Conservation (phyloP, 2,888 invertebrate species). For the Tromatobia lineatoria region DNA sequence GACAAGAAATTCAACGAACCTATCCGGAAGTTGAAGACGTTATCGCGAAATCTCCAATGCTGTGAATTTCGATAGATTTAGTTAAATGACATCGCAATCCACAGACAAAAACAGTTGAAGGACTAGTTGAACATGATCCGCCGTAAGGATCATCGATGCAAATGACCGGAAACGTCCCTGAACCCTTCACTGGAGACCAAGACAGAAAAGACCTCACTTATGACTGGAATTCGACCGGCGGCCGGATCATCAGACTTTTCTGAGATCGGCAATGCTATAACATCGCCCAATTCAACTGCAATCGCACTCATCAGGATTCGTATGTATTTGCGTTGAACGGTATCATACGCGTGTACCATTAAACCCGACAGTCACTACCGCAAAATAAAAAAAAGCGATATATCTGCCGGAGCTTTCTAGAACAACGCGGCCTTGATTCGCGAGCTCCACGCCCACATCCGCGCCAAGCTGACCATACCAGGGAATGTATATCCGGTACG, state of each 20-base stretch:
- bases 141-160: neutral
- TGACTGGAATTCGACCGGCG: neutral
- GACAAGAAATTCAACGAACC: neutral
- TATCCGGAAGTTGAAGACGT: neutral
- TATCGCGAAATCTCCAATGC: neutral
- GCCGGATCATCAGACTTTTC: neutral
- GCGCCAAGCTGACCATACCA: constrained; percentile 66
- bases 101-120: constrained; percentile 13
- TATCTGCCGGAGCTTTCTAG: constrained; percentile 72
- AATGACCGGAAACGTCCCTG: constrained; percentile 31
- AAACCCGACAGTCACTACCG: constrained; percentile 19
- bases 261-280: neutral
- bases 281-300: neutral
- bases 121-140: constrained; percentile 5
- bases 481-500: constrained; percentile 76
- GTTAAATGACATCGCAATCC: neutral
- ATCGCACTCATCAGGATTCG: neutral
- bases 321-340: neutral
- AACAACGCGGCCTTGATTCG: constrained; percentile 75
- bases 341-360: constrained; percentile 32
- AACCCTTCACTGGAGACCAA: neutral
- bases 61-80: neutral
- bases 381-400: constrained; percentile 44
- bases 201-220: neutral
- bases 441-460: constrained; percentile 75